A percentile compares a stretch with the other conserved stretches of the same genome.
Evolutionary conservation across 2,888 invertebrate genomes (phyloP).

Genomic region (Strigamia crassipes): DNA sequence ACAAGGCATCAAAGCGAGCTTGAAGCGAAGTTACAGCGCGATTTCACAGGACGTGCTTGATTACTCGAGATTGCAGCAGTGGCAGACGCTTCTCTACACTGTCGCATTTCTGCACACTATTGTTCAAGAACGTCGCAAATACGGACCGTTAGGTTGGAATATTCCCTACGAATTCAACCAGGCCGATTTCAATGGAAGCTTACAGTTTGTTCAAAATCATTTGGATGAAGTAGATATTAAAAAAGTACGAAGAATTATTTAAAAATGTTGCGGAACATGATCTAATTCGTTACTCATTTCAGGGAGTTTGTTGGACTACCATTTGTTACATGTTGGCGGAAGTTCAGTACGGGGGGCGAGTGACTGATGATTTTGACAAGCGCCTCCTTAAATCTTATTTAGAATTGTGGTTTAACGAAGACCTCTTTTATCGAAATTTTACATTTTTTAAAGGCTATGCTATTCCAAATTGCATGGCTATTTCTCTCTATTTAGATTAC

Average conservation of each 20-base stretch:
- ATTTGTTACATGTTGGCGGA: conserved; percentile 97
- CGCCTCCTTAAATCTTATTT: conserved; percentile 89
- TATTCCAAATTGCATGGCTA: conserved; percentile 76
- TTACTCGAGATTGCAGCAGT: conserved; percentile 86
- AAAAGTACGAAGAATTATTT: conserved; percentile 63
- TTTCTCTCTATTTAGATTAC: conserved; percentile 70
- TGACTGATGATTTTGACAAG: conserved; percentile 97
- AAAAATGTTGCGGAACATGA: neutral
- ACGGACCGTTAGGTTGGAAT: conserved; percentile 96
- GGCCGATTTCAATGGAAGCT: conserved; percentile 92
- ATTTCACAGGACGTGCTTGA: conserved; percentile 88
- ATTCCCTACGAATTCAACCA: conserved; percentile 96
- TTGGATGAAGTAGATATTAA: conserved; percentile 96
- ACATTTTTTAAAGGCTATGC: conserved; percentile 92
- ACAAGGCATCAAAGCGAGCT: conserved; percentile 89
- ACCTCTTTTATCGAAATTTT: conserved; percentile 81
- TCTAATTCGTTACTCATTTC: conserved; percentile 49
- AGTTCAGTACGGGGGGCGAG: conserved; percentile 81
- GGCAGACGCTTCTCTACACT: conserved; percentile 91
- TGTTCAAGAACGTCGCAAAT: conserved; percentile 92
- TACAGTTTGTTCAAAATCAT: conserved; percentile 95
- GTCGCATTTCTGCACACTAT: conserved; percentile 95
- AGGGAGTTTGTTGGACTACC: conserved; percentile 95
- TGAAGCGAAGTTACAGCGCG: conserved; percentile 89
- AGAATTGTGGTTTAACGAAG: conserved; percentile 89